These are phyloP conservation scores for Listronotus oregonensis DNA, from an alignment of 1,140 invertebrate genomes.

Conservation along the genomic window DNA sequence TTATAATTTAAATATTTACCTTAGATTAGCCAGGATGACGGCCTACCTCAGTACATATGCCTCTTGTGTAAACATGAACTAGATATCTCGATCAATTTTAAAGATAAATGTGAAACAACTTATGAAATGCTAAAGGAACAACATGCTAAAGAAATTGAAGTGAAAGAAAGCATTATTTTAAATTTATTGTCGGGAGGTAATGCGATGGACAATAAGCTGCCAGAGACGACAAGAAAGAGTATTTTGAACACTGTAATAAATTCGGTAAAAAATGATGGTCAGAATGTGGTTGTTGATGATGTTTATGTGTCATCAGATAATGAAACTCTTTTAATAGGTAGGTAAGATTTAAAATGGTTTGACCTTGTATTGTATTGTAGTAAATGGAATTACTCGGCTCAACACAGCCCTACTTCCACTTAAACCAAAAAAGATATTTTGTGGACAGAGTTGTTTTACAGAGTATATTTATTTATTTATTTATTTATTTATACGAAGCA, in stretches of 20 bases:
- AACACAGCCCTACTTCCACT: too few species aligned
- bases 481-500: too few species aligned
- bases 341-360: too few species aligned
- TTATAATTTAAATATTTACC: background rate
- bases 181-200: constrained; percentile 4
- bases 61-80: constrained; percentile 9
- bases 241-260: constrained; percentile 1
- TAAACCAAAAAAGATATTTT: too few species aligned
- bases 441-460: too few species aligned
- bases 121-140: background rate
- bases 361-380: too few species aligned
- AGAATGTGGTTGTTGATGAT: too few species aligned
- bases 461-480: too few species aligned
- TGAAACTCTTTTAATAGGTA: too few species aligned
- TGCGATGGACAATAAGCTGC: background rate
- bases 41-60: constrained; percentile 7
- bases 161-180: background rate
- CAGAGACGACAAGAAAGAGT: background rate
- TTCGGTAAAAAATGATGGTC: too few species aligned
- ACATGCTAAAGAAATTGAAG: constrained; percentile 1
- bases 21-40: constrained; percentile 4
- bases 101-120: constrained; percentile 8
- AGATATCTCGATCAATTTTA: constrained; percentile 11
- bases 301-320: too few species aligned
- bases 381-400: too few species aligned